phyloP scores from a whole-genome alignment of 2,797 vertebrate species.

The Uromys caudimaculatus region DNA sequence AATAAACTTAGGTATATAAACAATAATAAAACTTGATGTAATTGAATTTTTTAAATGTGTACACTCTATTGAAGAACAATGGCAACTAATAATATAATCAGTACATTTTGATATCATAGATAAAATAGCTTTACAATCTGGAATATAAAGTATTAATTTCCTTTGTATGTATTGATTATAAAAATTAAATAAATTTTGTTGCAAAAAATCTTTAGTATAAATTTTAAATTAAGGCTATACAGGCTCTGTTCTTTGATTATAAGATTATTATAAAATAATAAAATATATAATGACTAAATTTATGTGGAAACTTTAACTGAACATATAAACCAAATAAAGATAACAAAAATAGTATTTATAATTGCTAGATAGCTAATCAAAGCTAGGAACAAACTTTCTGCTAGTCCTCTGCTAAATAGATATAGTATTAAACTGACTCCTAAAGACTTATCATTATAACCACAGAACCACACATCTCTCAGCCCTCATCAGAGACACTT shows the following conservation, averaged over 20 bases:
- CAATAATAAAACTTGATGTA: slow-evolving; percentile 21
- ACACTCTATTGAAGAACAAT: neutral
- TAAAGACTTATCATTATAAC: neutral
- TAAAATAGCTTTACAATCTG: neutral
- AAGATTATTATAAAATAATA: neutral
- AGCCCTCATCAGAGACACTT: neutral
- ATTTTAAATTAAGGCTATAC: neutral
- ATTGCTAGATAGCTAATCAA: no score
- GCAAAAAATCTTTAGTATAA: neutral
- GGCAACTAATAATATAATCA: neutral
- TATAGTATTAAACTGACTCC: neutral
- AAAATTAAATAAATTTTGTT: neutral
- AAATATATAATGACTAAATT: neutral
- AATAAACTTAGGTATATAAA: neutral
- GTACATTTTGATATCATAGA: neutral
- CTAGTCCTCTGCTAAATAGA: neutral
- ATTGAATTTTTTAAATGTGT: neutral
- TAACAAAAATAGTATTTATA: neutral
- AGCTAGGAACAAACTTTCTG: neutral
- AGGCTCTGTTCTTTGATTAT: neutral
- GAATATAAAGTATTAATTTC: neutral
- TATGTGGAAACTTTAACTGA: neutral
- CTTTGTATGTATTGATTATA: neutral
- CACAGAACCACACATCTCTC: neutral
- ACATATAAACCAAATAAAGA: neutral